Evolutionary conservation across 2,888 invertebrate genomes (phyloP).

Genomic region (Phorcus lineatus): DNA sequence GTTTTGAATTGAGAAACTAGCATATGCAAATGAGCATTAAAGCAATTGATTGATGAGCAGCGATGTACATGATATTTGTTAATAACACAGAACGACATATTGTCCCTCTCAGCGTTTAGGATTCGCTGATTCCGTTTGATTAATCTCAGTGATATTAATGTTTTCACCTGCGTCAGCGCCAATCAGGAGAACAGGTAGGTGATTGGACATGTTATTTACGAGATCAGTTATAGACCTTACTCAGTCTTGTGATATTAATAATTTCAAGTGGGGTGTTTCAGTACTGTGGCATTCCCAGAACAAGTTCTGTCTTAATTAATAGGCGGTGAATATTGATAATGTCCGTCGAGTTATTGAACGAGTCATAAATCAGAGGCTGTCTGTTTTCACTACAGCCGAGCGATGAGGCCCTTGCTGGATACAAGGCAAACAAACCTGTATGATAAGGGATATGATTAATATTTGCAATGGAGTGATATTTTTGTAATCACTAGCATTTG

Average conservation of each 20-base stretch:
- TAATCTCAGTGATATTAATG: too few species aligned
- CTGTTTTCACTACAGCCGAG: background rate
- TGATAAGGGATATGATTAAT: constrained; percentile 6
- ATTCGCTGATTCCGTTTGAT: too few species aligned
- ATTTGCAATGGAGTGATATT: background rate
- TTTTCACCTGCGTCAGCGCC: too few species aligned
- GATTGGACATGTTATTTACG: too few species aligned
- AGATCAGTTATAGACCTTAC: too few species aligned
- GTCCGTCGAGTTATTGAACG: background rate
- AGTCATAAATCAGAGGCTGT: background rate
- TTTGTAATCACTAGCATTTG: background rate
- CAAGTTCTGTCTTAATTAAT: constrained; percentile 6
- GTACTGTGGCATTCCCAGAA: background rate
- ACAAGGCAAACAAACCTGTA: background rate
- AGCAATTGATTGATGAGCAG: too few species aligned
- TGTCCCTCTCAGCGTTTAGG: too few species aligned
- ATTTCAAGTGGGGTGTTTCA: background rate
- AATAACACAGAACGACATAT: too few species aligned
- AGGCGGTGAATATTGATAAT: background rate
- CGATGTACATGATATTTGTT: too few species aligned
- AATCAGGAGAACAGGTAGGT: too few species aligned
- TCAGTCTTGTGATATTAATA: background rate
- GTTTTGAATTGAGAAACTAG: too few species aligned
- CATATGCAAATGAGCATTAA: too few species aligned
- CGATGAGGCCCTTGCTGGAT: background rate